phyloP scores from a whole-genome alignment of 2,113 vertebrate genomes.

The Deroptyus accipitrinus region DNA sequence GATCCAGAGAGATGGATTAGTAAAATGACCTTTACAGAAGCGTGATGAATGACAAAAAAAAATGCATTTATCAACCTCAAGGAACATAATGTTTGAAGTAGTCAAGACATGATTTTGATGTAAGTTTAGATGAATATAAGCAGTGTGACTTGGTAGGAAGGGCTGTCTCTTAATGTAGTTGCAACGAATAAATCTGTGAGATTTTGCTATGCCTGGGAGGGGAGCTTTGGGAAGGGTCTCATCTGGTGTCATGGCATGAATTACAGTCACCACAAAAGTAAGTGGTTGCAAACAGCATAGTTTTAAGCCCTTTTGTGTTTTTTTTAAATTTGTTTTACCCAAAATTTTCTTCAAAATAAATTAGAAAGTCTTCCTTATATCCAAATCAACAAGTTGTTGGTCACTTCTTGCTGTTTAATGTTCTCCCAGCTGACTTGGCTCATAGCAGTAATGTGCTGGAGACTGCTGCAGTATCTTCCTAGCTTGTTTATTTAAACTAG shows the following conservation, averaged over 20 bases:
- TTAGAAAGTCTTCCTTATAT: neutral
- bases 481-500: neutral
- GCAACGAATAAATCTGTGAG: neutral
- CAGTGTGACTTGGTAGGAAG: neutral
- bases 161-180: neutral
- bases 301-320: neutral
- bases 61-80: neutral
- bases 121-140: neutral
- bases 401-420: neutral
- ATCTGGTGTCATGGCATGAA: neutral
- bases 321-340: neutral
- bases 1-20: neutral
- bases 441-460: neutral
- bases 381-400: neutral
- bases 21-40: conserved; percentile 26
- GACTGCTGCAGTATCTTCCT: neutral
- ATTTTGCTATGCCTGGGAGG: neutral
- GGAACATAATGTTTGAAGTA: neutral
- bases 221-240: neutral
- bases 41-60: neutral
- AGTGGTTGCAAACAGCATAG: neutral
- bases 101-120: neutral
- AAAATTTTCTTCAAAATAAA: neutral
- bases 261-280: neutral
- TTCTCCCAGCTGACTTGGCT: neutral